A percentile compares a stretch with the other conserved stretches of the same genome.
These are phyloP conservation scores for Halcyon chelicuti DNA, from an alignment of 2,797 vertebrate genomes.

Conservation along the genomic window DNA sequence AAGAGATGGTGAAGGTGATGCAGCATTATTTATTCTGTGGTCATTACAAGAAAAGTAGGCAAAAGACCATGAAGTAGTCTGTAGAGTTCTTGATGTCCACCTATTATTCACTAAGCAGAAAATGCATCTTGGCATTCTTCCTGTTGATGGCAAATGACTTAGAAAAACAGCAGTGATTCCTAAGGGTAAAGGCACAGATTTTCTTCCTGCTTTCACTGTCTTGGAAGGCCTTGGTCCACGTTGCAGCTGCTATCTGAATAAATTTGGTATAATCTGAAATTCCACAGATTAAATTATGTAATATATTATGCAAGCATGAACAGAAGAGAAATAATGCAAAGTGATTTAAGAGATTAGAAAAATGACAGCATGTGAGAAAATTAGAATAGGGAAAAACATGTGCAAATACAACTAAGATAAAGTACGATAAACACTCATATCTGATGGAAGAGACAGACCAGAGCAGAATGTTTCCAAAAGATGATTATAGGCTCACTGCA, in stretches of 20 bases:
- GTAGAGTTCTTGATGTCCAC: neutral
- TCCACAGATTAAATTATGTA: neutral
- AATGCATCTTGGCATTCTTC: neutral
- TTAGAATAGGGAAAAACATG: neutral
- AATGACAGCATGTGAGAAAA: neutral
- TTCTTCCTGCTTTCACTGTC: neutral
- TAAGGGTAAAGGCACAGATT: neutral
- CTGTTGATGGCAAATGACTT: neutral
- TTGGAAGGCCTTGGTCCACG: neutral
- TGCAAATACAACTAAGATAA: neutral
- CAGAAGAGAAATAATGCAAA: slow-evolving; percentile 3
- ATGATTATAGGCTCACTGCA: neutral
- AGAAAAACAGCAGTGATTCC: neutral
- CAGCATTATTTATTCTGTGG: neutral
- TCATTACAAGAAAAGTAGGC: neutral
- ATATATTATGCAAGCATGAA: neutral
- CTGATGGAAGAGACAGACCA: neutral
- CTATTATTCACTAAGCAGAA: neutral
- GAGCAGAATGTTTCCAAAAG: neutral
- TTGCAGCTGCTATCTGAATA: neutral
- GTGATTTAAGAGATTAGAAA: neutral
- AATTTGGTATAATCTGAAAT: neutral
- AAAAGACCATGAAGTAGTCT: neutral
- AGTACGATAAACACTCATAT: neutral
- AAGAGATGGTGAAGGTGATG: neutral